Conservation (phyloP, 2,113 vertebrate genomes). For the Otus sunia region DNA sequence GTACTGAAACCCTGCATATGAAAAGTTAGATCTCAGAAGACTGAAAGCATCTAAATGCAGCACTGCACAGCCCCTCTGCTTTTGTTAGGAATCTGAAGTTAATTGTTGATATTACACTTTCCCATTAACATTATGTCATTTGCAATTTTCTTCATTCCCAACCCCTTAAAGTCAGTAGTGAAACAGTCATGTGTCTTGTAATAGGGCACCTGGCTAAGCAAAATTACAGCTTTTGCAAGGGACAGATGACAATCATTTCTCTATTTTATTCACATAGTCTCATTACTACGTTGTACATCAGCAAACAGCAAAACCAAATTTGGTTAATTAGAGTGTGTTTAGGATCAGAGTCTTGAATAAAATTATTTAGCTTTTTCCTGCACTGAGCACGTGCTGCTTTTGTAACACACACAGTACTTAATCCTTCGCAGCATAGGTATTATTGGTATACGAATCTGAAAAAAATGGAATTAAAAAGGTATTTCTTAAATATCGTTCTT, state of each 20-base stretch:
- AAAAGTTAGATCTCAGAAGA: background rate
- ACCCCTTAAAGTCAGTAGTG: background rate
- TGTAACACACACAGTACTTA: background rate
- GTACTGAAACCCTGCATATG: background rate
- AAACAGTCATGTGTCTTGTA: fast-evolving
- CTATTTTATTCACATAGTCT: background rate
- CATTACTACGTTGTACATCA: background rate
- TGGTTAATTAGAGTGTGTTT: background rate
- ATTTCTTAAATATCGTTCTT: background rate
- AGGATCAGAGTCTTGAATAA: background rate
- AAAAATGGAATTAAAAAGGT: background rate
- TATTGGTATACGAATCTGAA: background rate
- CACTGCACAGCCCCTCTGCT: background rate
- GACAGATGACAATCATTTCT: background rate
- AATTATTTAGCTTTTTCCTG: background rate
- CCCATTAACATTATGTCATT: background rate
- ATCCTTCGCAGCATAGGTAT: background rate
- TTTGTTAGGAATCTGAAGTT: background rate
- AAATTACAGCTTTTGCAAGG: background rate
- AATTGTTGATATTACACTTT: background rate
- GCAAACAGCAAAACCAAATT: background rate
- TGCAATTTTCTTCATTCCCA: background rate
- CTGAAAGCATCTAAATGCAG: background rate
- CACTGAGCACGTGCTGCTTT: background rate
- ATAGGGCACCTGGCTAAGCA: background rate